These are phyloP conservation scores for Acronicta aceris DNA, from an alignment of 2,888 invertebrate genomes.

Conservation along the genomic window DNA sequence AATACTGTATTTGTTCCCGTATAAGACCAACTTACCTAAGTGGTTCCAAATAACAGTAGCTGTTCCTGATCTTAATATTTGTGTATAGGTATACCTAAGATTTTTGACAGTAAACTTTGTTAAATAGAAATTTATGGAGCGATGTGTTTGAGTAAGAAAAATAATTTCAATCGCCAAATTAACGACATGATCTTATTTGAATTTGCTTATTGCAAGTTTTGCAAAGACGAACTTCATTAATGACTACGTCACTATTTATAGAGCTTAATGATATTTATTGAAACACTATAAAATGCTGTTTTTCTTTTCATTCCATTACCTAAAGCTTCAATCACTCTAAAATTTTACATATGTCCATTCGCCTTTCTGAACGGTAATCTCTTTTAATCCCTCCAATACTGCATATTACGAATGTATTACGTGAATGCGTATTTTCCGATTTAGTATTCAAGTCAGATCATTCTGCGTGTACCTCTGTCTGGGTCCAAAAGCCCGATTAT, in stretches of 20 bases:
- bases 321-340: not conserved
- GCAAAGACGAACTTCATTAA: no score
- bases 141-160: no score
- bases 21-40: not conserved
- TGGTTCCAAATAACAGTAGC: not conserved
- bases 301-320: not conserved
- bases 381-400: constrained; percentile 53
- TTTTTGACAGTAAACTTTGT: no score
- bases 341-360: constrained; percentile 35
- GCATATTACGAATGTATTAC: constrained; percentile 46
- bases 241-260: no score
- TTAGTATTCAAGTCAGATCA: constrained; percentile 79
- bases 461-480: constrained; percentile 74
- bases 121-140: no score
- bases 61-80: no score
- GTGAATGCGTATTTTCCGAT: constrained; percentile 61
- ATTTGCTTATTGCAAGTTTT: no score
- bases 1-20: no score
- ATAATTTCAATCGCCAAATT: no score
- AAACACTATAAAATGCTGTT: not conserved
- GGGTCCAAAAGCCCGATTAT: constrained; percentile 73
- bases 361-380: constrained; percentile 48
- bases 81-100: no score
- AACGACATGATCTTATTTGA: no score
- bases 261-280: not conserved